Evolutionary conservation across 2,888 invertebrate species (phyloP), one percentile per base, ranked within the genome.

Genomic region (Synanthedon vespiformis): DNA sequence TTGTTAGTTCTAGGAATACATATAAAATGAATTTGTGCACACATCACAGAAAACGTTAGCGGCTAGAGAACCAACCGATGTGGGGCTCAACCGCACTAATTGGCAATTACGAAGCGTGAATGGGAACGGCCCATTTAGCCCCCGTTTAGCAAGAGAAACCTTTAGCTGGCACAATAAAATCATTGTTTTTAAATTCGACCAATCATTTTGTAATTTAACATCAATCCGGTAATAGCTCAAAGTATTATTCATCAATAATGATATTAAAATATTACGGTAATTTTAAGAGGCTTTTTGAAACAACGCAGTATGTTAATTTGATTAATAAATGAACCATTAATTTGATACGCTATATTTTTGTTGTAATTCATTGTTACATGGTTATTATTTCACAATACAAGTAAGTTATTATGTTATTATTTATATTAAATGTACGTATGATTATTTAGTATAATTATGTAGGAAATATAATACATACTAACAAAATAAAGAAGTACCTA

Each of bases 101-200:
- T 72, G 71, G 56, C 71, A 72, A 72, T 74, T 71, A 72, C 55
- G 57, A 58, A 58, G 56, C 59, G 63, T 61, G 59, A 67, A 70
- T 67, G 63, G 61, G 64, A 63, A 59, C 59, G 56, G 56, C 50
- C 54, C 61, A 60, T 62, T 64, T 62, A 61, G 60, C 50, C 54
- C 52, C 48, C 48, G 48, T 18, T 48, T 48, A 48, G 16, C 18
- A 16, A 18, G 22, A 18, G 22, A 48, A 48, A 48, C 48, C 48
- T 14, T 22, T 48, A 12, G 16, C 4, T 48, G 8, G 16, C 48
- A 16, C 16, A 48, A 48, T 48, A 48, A 18, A 48, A 48, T 48
- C 48, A 51, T 51, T 48, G 48, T 48, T 48, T 48, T 48, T 48
- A 48, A 44, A 44, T 3, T 13, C 14, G 6, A 14, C 13, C 44